Evolutionary conservation across 2,888 invertebrate species (phyloP), one percentile per base, ranked within the genome.

Genomic region (Allacma fusca): DNA sequence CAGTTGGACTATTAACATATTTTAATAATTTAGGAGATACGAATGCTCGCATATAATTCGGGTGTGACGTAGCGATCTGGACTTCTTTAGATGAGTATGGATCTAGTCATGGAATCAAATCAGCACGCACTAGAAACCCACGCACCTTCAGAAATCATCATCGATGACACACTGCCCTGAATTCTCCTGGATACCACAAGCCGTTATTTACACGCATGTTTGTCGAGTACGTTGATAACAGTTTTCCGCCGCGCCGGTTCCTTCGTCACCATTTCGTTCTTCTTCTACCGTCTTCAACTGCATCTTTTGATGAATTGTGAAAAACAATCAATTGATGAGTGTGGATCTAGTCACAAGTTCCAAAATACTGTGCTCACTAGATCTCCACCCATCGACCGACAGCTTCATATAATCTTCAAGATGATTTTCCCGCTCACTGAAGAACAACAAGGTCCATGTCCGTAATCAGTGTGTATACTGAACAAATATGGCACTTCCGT

Each of bases 261-360:
- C 34, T 7, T 9, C 5, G 34, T 34, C 9, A 34, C 9, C 34
- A n/a, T n/a, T 34, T 34, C 34, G 5, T 34, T 34, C 34, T 34
- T 34, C 34, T 7, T 34, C 34, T 34, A 9, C 34, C 9, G 34
- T 34, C 34, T 34, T 34, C 34, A 4, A 34, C 9, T 50, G 4
- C 50, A 50, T 5, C 50, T 34, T 7, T 13, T 12, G 40, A 26
- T 43, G 34, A 67, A 29, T 44, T 34, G 21, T 83, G 84, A 83
- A 86, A 12, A 87, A 87, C 85, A 85, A 86, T 88, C 88, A 88
- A 88, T 92, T 92, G 92, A 93, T 93, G 93, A 93, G 93, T 93
- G 92, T 93, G 92, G 93, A 92, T 93, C 93, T 93, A 93, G 93
- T 93, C 93, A 93, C 92, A 91, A 88, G 82, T 86, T 86, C 83